Conservation (phyloP, 1,140 invertebrate species). For the Penaeus japonicus region DNA sequence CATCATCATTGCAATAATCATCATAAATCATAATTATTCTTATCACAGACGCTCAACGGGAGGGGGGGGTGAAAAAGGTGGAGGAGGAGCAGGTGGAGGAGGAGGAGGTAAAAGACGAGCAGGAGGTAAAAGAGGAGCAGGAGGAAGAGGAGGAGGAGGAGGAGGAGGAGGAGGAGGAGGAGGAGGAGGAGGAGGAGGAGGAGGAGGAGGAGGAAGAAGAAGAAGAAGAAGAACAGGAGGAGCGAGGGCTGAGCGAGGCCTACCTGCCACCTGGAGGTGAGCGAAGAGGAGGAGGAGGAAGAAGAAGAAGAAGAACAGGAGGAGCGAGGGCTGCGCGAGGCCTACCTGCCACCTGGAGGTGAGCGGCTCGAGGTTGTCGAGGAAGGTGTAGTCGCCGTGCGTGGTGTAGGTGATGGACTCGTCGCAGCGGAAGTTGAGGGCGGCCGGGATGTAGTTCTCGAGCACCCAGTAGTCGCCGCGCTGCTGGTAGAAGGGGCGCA, state of each 20-base stretch:
- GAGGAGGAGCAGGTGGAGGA: background rate
- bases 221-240: background rate
- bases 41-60: too few species aligned
- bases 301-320: background rate
- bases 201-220: background rate
- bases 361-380: conserved; percentile 86
- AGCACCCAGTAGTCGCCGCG: conserved; percentile 89
- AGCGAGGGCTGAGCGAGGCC: background rate
- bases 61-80: background rate
- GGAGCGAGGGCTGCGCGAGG: background rate
- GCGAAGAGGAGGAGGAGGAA: background rate
- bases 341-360: conserved; percentile 59
- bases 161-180: background rate
- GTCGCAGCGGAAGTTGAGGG: conserved; percentile 71
- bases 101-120: background rate
- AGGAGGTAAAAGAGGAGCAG: background rate
- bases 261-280: too few species aligned
- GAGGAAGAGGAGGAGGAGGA: background rate
- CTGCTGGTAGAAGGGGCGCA: conserved; percentile 65
- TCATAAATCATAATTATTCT: too few species aligned
- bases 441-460: conserved; percentile 80
- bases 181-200: background rate
- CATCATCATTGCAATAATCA: too few species aligned
- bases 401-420: conserved; percentile 91
- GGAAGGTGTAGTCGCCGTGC: conserved; percentile 88